A percentile compares a stretch with the other conserved stretches of the same genome.
Evolutionary conservation across 2,888 invertebrate genomes (phyloP).

Genomic region (Falcaria lacertinaria): DNA sequence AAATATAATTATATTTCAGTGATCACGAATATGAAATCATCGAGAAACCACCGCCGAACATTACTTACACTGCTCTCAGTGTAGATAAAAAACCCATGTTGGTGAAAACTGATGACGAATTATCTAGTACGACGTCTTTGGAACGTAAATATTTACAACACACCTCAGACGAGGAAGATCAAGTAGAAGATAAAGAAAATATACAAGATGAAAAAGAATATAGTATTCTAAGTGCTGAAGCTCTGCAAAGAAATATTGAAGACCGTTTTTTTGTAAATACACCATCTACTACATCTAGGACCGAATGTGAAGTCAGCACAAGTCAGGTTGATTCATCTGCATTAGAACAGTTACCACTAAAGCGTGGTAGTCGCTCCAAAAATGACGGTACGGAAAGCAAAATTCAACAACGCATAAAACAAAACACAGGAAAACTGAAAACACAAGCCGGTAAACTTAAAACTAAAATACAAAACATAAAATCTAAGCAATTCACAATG

Average conservation of each 20-base stretch:
- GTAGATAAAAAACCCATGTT: slow-evolving; percentile 55
- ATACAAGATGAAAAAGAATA: slow-evolving; percentile 39
- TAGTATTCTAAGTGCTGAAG: slow-evolving; percentile 64
- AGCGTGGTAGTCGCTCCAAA: slow-evolving; percentile 78
- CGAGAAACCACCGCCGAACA: slow-evolving; percentile 82
- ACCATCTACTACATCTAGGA: slow-evolving; percentile 80
- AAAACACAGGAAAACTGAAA: slow-evolving; percentile 84
- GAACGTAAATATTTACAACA: slow-evolving; percentile 72
- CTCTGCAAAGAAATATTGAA: slow-evolving; percentile 82
- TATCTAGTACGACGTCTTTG: slow-evolving; percentile 72
- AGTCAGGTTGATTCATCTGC: slow-evolving; percentile 84
- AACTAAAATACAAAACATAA: slow-evolving; percentile 82
- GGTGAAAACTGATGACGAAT: slow-evolving; percentile 69
- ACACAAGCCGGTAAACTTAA: slow-evolving; percentile 86
- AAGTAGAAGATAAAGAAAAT: slow-evolving; percentile 52
- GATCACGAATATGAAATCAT: slow-evolving; percentile 97
- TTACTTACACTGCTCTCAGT: slow-evolving; percentile 54
- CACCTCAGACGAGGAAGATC: slow-evolving; percentile 72
- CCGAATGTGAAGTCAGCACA: slow-evolving; percentile 82
- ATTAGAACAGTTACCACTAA: slow-evolving; percentile 81
- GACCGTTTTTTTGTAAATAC: slow-evolving; percentile 81
- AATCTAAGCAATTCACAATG: slow-evolving; percentile 75
- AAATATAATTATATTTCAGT: slow-evolving; percentile 77
- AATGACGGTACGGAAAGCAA: slow-evolving; percentile 76
- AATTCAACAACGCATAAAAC: slow-evolving; percentile 83